Percentiles rank a stretch among this genome's conserved stretches.
These are phyloP conservation scores for Crocidura indochinensis DNA, from an alignment of 2,797 vertebrate species.

Conservation along the genomic window DNA sequence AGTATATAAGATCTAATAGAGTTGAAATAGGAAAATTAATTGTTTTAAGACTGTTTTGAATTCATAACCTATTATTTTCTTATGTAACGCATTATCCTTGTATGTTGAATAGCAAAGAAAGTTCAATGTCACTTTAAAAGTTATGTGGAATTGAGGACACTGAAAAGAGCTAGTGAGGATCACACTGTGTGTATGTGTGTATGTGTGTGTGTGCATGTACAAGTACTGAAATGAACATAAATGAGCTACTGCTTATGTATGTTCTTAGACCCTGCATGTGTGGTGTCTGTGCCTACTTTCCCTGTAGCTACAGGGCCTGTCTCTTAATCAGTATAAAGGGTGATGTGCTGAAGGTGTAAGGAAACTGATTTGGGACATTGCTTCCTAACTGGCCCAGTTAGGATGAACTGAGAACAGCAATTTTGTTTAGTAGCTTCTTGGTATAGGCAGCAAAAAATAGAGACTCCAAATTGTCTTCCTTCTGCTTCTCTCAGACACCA, in stretches of 20 bases:
- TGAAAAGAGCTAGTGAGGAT: not conserved
- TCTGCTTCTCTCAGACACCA: not conserved
- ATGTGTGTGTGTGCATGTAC: not conserved
- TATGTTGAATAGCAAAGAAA: conserved; percentile 30
- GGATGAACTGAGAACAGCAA: conserved; percentile 31
- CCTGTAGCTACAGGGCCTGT: not conserved
- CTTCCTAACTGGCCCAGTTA: not conserved
- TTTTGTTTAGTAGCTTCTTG: conserved; percentile 22
- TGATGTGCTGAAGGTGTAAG: not conserved
- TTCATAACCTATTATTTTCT: not conserved
- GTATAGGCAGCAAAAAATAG: not conserved
- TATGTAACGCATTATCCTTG: not conserved
- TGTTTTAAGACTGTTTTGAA: conserved; percentile 13
- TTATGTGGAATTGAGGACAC: not conserved
- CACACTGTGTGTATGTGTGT: not conserved
- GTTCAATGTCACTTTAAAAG: not conserved
- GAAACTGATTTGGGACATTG: not conserved
- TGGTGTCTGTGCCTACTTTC: not conserved
- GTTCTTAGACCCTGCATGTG: not conserved
- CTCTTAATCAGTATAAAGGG: conserved; percentile 4
- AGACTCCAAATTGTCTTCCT: not conserved
- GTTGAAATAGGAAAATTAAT: not conserved
- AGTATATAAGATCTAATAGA: conserved; percentile 5
- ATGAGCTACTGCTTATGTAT: not conserved
- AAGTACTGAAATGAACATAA: accelerated